Conservation (phyloP, 2,888 invertebrate species). For the Beris morrisii region DNA sequence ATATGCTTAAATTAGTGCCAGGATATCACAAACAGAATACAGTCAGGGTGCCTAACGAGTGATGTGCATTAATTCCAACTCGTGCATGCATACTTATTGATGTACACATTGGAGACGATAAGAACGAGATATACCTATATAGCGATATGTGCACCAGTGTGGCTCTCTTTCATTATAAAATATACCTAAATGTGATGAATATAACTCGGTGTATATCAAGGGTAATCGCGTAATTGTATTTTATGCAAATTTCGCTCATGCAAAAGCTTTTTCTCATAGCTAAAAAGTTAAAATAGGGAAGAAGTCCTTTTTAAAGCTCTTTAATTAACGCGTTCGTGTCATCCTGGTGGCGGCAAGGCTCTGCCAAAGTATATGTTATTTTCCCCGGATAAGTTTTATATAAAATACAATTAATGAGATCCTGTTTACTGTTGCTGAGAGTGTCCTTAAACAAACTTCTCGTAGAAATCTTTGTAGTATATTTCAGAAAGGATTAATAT, state of each 20-base stretch:
- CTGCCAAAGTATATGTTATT: slow-evolving; percentile 24
- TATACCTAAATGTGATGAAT: no score
- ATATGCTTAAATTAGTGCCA: slow-evolving; percentile 39
- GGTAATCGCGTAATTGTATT: slow-evolving; percentile 30
- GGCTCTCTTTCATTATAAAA: no score
- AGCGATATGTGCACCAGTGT: no score
- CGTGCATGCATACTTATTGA: slow-evolving; percentile 35
- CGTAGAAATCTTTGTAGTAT: no score
- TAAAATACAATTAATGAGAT: slow-evolving; percentile 31
- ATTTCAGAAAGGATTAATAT: no score
- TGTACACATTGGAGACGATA: slow-evolving; percentile 17
- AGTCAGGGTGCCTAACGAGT: slow-evolving; percentile 35
- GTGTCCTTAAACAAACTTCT: slow-evolving; percentile 27
- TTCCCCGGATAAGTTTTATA: slow-evolving; percentile 27
- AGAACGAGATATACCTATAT: not conserved
- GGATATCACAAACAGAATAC: slow-evolving; percentile 35
- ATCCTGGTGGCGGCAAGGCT: slow-evolving; percentile 26
- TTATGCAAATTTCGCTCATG: slow-evolving; percentile 29
- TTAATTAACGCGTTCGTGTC: slow-evolving; percentile 32
- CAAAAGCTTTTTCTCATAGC: slow-evolving; percentile 4
- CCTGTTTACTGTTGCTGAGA: slow-evolving; percentile 27
- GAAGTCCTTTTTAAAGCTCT: slow-evolving; percentile 29
- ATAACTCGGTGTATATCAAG: no score
- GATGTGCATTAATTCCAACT: slow-evolving; percentile 37
- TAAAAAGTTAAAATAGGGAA: slow-evolving; percentile 13